These are phyloP conservation scores for Andrena camellia DNA, from an alignment of 2,888 invertebrate genomes.

Conservation along the genomic window DNA sequence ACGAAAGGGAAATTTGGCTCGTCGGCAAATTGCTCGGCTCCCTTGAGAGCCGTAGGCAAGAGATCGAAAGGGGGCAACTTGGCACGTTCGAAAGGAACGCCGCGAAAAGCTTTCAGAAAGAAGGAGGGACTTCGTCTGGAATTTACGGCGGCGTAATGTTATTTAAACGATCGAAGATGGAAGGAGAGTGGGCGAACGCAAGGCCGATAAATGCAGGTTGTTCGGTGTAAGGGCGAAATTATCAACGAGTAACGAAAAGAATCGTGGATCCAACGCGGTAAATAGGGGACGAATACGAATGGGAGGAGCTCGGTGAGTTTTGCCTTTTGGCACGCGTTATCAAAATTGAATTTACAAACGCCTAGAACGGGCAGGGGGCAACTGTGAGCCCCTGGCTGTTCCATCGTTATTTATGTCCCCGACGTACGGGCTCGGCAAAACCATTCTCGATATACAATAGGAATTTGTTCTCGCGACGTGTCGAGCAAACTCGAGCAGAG, in stretches of 20 bases:
- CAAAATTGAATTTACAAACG: conserved; percentile 80
- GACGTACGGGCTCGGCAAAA: conserved; percentile 68
- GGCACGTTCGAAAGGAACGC: too few relatives aligned
- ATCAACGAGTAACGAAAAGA: background rate
- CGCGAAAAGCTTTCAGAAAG: conserved; percentile 12
- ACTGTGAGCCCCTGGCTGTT: conserved; percentile 36
- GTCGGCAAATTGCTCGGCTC: too few relatives aligned
- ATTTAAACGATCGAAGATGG: conserved; percentile 57
- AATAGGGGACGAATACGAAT: conserved; percentile 66
- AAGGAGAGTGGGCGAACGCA: background rate
- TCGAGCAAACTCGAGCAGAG: conserved; percentile 66
- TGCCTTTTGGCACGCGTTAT: conserved; percentile 75
- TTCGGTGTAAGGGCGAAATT: background rate
- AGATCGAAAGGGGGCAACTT: too few relatives aligned
- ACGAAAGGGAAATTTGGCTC: background rate
- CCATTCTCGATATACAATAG: conserved; percentile 79
- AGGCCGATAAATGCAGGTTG: background rate
- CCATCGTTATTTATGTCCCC: conserved; percentile 78
- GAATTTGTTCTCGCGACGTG: conserved; percentile 78
- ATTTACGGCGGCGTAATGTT: conserved; percentile 63
- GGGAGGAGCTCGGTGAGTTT: conserved; percentile 57
- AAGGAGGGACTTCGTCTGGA: conserved; percentile 44
- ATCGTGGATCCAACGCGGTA: background rate
- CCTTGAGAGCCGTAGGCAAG: too few relatives aligned
- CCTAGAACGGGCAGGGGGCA: background rate